Base-by-base conservation (phyloP, 2,888 invertebrate genomes). In the Ethmia dodecea region DNA sequence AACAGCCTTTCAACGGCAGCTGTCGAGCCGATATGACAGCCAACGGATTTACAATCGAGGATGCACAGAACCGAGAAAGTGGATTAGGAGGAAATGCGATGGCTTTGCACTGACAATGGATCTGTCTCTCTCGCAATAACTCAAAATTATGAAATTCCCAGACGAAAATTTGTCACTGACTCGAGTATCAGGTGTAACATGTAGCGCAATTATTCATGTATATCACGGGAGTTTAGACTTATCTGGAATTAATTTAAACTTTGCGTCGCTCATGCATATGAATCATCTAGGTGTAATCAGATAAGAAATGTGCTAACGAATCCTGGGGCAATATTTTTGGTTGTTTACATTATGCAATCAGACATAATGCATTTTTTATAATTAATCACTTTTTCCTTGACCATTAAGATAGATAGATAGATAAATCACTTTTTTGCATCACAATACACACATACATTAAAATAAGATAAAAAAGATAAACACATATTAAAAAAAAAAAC, bases 241-340 rank as follows among this genome's bases (percentile, higher is more conserved):
- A 65, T 60, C 56, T 52, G 36, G 49, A 60, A 70, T 69, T 63
- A 65, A 70, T 71, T 69, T 55, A 64, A 68, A 67, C 61, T 71
- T 63, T 41, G 48, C 42, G 42, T 47, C 50, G 36, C 55, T 45
- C 46, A 59, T 60, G 68, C 61, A 71, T 72, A 68, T 62, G 60
- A 71, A 71, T 71, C 65, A 66, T 59, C 13, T 22, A 8, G n/a
- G 22, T 22, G 9, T 8, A 22, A n/a, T n/a, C n/a, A n/a, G n/a
- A n/a, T n/a, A n/a, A n/a, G n/a, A n/a, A n/a, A n/a, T n/a, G n/a
- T n/a, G n/a, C n/a, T n/a, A n/a, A n/a, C n/a, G n/a, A n/a, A n/a
- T n/a, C n/a, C n/a, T n/a, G n/a, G n/a, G n/a, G n/a, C n/a, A n/a
- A n/a, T n/a, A n/a, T n/a, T n/a, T n/a, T n/a, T n/a, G n/a, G n/a